phyloP scores from a whole-genome alignment of 2,113 vertebrate genomes.

The Pandion haliaetus region DNA sequence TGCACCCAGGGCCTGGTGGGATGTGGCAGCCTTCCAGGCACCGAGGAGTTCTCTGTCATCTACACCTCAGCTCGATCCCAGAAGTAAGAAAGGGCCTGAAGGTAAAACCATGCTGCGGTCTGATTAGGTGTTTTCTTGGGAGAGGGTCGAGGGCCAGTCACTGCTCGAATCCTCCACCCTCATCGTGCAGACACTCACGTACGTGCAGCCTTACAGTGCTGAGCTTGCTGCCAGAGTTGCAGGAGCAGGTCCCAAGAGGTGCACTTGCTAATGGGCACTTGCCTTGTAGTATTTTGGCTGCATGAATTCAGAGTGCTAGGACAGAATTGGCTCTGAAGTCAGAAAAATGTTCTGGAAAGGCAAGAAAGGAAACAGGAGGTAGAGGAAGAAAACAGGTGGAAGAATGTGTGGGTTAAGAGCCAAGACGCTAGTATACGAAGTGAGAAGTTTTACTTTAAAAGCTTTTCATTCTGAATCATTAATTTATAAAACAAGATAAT shows the following conservation, averaged over 20 bases:
- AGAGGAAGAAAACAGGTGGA: not conserved
- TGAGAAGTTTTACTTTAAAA: not conserved
- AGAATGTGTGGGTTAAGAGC: not conserved
- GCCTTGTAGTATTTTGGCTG: not conserved
- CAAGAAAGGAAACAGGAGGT: not conserved
- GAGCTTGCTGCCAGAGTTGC: not conserved
- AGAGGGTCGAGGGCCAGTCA: not conserved
- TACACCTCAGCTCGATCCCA: not conserved
- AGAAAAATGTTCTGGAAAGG: not conserved
- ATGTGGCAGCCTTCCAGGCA: not conserved
- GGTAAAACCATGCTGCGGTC: not conserved
- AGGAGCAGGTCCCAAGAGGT: not conserved
- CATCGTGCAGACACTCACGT: not conserved
- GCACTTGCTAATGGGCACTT: not conserved
- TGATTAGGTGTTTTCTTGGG: not conserved
- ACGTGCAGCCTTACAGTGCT: rapidly evolving
- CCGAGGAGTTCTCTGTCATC: not conserved
- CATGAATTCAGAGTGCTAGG: not conserved
- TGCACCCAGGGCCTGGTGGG: not conserved
- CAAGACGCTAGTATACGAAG: not conserved
- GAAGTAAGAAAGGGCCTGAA: not conserved
- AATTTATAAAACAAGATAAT: not conserved
- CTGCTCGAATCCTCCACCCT: not conserved
- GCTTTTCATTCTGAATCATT: not conserved
- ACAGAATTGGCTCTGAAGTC: not conserved